A percentile compares a stretch with the other conserved stretches of the same genome.
phyloP scores from a whole-genome alignment of 2,113 vertebrate species.

The Arenaria interpres region DNA sequence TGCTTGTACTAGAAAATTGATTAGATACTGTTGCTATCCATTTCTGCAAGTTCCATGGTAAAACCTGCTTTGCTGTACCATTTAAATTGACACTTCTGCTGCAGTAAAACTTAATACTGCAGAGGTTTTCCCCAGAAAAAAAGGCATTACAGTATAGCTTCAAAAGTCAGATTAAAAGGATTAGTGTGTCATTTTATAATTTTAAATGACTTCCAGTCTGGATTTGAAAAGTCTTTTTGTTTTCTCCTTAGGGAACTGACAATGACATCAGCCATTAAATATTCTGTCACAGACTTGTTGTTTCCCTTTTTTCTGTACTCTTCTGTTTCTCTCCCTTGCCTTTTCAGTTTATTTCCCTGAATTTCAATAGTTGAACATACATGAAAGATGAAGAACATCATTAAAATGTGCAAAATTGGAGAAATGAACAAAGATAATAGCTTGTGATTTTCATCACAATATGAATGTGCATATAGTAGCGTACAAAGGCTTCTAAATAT shows the following conservation, averaged over 20 bases:
- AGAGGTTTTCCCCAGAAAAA: background rate
- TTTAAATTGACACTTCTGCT: slow-evolving; percentile 3
- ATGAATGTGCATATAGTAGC: background rate
- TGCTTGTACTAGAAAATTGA: background rate
- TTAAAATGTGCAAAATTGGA: background rate
- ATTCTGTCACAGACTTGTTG: background rate
- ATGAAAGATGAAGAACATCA: background rate
- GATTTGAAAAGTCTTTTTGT: background rate
- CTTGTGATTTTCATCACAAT: background rate
- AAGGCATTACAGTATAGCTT: background rate
- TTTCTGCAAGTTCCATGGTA: background rate
- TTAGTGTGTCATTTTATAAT: slow-evolving; percentile 33
- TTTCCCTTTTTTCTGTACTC: background rate
- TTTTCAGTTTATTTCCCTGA: background rate
- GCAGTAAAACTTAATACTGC: slow-evolving; percentile 53
- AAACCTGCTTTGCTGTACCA: background rate
- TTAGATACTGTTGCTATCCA: background rate
- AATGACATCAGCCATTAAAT: background rate
- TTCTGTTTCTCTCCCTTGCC: background rate
- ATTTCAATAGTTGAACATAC: background rate
- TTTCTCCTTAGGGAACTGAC: background rate
- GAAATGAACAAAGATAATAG: background rate
- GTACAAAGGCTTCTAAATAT: background rate
- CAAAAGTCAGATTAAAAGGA: slow-evolving; percentile 50
- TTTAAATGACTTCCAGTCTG: slow-evolving; percentile 49